Base-by-base conservation (phyloP, 1,140 invertebrate species). In the Zeugodacus cucurbitae region DNA sequence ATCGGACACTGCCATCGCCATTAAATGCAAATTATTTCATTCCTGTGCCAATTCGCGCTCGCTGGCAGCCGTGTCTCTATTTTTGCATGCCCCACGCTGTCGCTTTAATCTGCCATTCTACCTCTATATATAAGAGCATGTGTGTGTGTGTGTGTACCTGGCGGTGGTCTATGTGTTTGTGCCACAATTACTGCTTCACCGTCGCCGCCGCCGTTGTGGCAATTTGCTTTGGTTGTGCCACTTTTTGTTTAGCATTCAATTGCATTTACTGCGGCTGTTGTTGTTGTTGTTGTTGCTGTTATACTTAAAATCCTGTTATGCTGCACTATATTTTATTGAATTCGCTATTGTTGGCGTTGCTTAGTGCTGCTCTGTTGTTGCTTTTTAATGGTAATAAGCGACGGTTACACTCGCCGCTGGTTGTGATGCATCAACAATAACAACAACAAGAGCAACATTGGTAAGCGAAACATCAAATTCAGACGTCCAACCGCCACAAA, bases 11-110 rank as follows among this genome's bases (percentile, higher is more conserved):
- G 89, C 89, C 86, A 90, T 82, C 89, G 90, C 90, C 91, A 92
- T 92, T 92, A 92, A 92, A 92, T 92, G 91, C 91, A 92, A 92
- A 92, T 92, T 92, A 92, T 92, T 92, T 89, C 90, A 91, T 92
- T 92, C 91, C 91, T 92, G 90, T 91, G 91, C 91, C 91, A 92
- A 92, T 92, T 92, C 89, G 90, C 74, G 74, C 74, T 82, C 41
- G 41, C 8, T 82, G 74, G 20, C 34, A 48, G 41, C 74, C 41
- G 41, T 82, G 41, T 34, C 41, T 82, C 44, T 54, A 82, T 82
- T 82, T 82, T 82, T 48, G 44, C 41, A 26, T 82, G 44, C 74
- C 22, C 3, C 10, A 70, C 26, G 29, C 17, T 32, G 3, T 14
- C 3, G 14, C 6, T 70, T 54, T 17, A 70, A 34, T 7, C 29